Base-by-base conservation (phyloP, 2,888 invertebrate genomes). In the Megastigmus dorsalis region DNA sequence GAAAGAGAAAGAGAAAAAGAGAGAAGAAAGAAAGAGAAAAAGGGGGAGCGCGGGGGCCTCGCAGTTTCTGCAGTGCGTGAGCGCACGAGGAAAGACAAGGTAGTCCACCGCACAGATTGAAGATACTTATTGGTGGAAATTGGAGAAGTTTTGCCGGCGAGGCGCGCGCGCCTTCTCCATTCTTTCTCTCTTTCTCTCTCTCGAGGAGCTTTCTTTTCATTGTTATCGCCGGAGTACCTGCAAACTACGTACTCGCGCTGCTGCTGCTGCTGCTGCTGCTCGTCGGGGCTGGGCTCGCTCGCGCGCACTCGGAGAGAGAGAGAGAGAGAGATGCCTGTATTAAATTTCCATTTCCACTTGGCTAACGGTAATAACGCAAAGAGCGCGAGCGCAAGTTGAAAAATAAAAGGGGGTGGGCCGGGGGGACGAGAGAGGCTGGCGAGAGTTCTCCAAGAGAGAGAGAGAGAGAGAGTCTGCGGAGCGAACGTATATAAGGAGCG, bases 341-440 rank as follows among this genome's bases (percentile, higher is more conserved):
- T 81, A 83, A 83, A 84, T 83, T 84, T 82, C 82, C 82, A 82
- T 84, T 83, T 82, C 81, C 83, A 79, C 74, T 72, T 74, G 70
- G 79, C 77, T 45, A 68, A 76, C 30, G 36, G 18, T 41, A 73
- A 75, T 67, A 76, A 77, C 76, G 77, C 45, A 45, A 60, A 60
- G 30, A 20, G 26, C 13, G 33, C 13, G n/a, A 13, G 6, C 9
- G 28, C 43, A 43, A 36, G n/a, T 10, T 59, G 59, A 23, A 26
- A 41, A 59, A 18, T 23, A 23, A 28, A 43, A n/a, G 23, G 41
- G 23, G 0, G 9, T 18, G 36, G 23, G 20, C 4, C 23, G 7
- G 20, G 45, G 4, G 30, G 13, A 23, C 13, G 28, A 28, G 28
- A 36, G 38, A 9, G n/a, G n/a, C n/a, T n/a, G n/a, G n/a, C n/a